phyloP scores from a whole-genome alignment of 2,113 vertebrate genomes.

The Trochalopteron elliotii region DNA sequence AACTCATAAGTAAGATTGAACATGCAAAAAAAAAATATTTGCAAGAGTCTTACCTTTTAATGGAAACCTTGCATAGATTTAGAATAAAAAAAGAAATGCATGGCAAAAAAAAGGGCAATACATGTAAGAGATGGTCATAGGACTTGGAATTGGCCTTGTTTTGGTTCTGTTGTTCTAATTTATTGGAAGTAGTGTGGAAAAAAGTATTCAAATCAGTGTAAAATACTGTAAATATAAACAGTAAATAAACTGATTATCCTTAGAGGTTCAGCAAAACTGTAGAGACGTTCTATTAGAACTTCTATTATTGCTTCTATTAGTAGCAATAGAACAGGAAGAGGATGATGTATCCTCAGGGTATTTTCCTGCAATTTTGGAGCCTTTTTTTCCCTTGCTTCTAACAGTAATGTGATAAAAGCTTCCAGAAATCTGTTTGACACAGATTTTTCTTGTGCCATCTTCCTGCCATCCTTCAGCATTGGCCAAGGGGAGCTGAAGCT shows the following conservation, averaged over 20 bases:
- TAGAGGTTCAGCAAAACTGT: background rate
- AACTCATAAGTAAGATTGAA: background rate
- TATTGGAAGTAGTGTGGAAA: background rate
- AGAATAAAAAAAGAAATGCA: background rate
- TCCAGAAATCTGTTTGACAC: background rate
- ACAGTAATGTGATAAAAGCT: background rate
- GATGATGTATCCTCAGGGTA: background rate
- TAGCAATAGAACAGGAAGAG: background rate
- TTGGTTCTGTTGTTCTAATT: background rate
- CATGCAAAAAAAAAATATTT: background rate
- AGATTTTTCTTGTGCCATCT: background rate
- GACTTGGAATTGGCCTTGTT: background rate
- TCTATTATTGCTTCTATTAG: background rate
- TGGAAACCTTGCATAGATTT: background rate
- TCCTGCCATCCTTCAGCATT: background rate
- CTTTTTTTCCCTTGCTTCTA: background rate
- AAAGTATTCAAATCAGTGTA: background rate
- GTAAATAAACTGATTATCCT: background rate
- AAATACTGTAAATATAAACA: background rate
- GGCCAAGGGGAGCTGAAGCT: background rate
- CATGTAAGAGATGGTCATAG: background rate
- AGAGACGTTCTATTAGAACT: background rate
- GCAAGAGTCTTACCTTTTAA: background rate
- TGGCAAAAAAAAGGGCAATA: background rate
- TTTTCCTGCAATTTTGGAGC: background rate